Conservation (phyloP, 2,113 vertebrate species). For the Himantopus leucocephalus region DNA sequence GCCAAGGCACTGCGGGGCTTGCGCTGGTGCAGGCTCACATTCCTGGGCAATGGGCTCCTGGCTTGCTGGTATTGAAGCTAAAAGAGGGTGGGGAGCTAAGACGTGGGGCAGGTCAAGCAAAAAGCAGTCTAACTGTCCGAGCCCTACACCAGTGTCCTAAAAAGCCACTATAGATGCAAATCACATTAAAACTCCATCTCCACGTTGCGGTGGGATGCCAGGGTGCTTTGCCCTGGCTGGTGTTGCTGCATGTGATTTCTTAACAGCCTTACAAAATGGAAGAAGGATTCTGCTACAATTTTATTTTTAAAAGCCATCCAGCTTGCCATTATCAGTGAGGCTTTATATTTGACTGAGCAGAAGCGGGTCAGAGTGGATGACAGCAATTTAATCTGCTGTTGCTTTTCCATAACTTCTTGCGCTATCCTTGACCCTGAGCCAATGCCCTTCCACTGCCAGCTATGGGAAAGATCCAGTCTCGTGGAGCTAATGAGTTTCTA, state of each 20-base stretch:
- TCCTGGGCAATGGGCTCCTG: background rate
- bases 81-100: background rate
- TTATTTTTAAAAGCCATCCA: background rate
- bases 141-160: background rate
- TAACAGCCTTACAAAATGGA: background rate
- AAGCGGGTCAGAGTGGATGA: background rate
- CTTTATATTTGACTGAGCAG: background rate
- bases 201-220: fast-evolving
- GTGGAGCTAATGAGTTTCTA: background rate
- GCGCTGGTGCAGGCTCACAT: background rate
- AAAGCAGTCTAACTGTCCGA: background rate
- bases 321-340: background rate
- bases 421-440: background rate
- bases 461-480: background rate
- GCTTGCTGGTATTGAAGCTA: background rate
- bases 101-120: background rate
- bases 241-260: background rate
- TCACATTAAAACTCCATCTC: background rate
- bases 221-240: fast-evolving
- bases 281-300: background rate
- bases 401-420: background rate
- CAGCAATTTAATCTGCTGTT: background rate
- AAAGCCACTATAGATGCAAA: background rate
- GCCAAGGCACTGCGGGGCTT: background rate
- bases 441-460: background rate